Evolutionary conservation across 2,797 vertebrate species (phyloP).

Genomic region (Scleropages formosus): DNA sequence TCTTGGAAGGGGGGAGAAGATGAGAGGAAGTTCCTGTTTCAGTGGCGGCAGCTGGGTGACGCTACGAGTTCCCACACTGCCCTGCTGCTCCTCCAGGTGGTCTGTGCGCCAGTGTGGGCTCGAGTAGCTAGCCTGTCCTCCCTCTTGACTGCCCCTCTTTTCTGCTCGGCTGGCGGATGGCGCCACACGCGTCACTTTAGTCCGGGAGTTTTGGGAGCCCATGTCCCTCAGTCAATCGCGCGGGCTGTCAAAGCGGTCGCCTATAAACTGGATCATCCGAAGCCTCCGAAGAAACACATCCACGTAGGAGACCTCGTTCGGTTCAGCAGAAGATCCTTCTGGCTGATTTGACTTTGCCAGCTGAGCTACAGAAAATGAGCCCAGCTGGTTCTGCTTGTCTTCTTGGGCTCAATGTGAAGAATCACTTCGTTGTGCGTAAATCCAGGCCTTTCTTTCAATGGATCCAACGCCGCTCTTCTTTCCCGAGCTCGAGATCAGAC

Average conservation of each 20-base stretch:
- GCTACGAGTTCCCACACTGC: slow-evolving; percentile 39
- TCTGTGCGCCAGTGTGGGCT: slow-evolving; percentile 51
- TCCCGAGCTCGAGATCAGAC: neutral
- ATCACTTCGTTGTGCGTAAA: no score
- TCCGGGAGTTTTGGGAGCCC: slow-evolving; percentile 75
- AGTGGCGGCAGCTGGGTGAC: slow-evolving; percentile 50
- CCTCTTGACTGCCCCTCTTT: slow-evolving; percentile 4
- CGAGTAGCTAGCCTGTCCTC: slow-evolving; percentile 21
- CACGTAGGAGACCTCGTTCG: neutral
- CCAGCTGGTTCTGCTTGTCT: no score
- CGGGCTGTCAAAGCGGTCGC: neutral
- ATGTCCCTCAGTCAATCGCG: slow-evolving; percentile 51
- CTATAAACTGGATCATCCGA: neutral
- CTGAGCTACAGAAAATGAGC: neutral
- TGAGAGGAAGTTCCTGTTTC: slow-evolving; percentile 47
- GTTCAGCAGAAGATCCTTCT: neutral
- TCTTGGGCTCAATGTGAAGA: no score
- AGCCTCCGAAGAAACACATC: no score
- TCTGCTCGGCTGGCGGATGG: slow-evolving; percentile 56
- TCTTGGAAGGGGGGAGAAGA: slow-evolving; percentile 40
- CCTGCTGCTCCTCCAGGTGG: slow-evolving; percentile 43
- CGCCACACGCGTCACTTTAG: slow-evolving; percentile 69
- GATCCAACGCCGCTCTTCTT: no score
- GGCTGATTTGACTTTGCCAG: neutral
- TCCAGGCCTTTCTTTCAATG: no score